These are phyloP conservation scores for Azorinus chamasolen DNA, from an alignment of 2,888 invertebrate species.

Conservation along the genomic window DNA sequence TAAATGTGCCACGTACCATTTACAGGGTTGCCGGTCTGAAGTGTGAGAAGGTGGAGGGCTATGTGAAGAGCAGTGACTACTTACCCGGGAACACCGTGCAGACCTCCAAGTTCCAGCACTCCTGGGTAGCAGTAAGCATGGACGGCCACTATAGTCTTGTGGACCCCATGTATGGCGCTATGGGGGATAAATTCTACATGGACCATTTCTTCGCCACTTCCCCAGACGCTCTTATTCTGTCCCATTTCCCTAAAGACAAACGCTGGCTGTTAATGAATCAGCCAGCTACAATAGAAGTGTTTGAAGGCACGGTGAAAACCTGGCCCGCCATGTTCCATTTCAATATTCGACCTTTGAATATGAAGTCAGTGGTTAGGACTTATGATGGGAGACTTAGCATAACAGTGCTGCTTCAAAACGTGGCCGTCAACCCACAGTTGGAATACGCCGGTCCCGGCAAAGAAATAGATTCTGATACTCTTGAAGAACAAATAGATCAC, in stretches of 20 bases:
- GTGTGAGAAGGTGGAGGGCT: slow-evolving; percentile 77
- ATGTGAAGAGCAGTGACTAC: slow-evolving; percentile 75
- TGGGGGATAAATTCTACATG: slow-evolving; percentile 74
- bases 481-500: slow-evolving; percentile 76
- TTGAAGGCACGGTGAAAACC: slow-evolving; percentile 75
- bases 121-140: slow-evolving; percentile 77
- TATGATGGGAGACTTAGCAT: slow-evolving; percentile 79
- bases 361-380: slow-evolving; percentile 76
- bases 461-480: slow-evolving; percentile 71
- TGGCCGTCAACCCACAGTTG: slow-evolving; percentile 78
- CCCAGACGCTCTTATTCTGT: slow-evolving; percentile 76
- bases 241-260: slow-evolving; percentile 78
- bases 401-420: slow-evolving; percentile 76
- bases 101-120: slow-evolving; percentile 68
- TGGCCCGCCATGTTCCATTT: slow-evolving; percentile 82
- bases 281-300: slow-evolving; percentile 68
- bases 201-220: slow-evolving; percentile 79
- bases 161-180: slow-evolving; percentile 73
- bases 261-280: slow-evolving; percentile 77
- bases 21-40: slow-evolving; percentile 74
- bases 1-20: slow-evolving; percentile 1
- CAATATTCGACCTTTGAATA: slow-evolving; percentile 78
- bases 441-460: slow-evolving; percentile 78
- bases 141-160: slow-evolving; percentile 75
- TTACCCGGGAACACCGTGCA: slow-evolving; percentile 75